Evolutionary conservation across 2,797 vertebrate genomes (phyloP), one percentile per base, ranked within the genome.

Genomic region (Microchirus variegatus): DNA sequence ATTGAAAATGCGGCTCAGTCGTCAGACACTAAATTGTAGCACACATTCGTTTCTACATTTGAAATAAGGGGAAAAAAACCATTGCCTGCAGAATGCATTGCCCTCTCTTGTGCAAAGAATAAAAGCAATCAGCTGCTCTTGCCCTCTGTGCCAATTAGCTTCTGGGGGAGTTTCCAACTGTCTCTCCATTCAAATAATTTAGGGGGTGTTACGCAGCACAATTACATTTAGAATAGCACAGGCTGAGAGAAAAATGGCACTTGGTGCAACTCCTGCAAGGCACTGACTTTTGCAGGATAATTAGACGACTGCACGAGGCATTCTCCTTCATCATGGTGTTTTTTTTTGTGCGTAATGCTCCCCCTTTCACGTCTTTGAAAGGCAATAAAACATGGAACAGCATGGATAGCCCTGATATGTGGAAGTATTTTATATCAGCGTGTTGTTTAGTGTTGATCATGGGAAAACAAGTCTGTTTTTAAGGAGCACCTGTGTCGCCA

Each of bases 41-140:
- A 31, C 31, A 31, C 7, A 5, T 1, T 5, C 5, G 22, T 22
- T 31, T 8, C 31, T 31, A 4, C 31, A 31, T 31, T 31, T 31
- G 31, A 22, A 22, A 22, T 5, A 31, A 31, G 5, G n/a, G n/a
- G n/a, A 6, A 31, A 31, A 6, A 31, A 31, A 31, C 0, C 1
- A 31, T 31, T 31, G 22, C 31, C 58, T 56, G 44, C 31, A 16
- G 9, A 67, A 19, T 5, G 12, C 12, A 42, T 15, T 42, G 47
- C 3, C 12, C 31, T 59, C 17, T 45, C 13, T 61, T 26, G 5
- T 16, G 14, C 37, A 43, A 38, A 14, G 15, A 11, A 51, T 36
- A 54, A 26, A 13, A 56, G n/a, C 14, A 61, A 47, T 57, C 35
- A 26, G 35, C 10, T 17, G 11, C 58, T 53, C 9, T 41, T 53